Percentiles rank a stretch among this genome's conserved stretches.
Conservation (phyloP, 2,797 vertebrate genomes). For the Acrocephalus scirpaceus region DNA sequence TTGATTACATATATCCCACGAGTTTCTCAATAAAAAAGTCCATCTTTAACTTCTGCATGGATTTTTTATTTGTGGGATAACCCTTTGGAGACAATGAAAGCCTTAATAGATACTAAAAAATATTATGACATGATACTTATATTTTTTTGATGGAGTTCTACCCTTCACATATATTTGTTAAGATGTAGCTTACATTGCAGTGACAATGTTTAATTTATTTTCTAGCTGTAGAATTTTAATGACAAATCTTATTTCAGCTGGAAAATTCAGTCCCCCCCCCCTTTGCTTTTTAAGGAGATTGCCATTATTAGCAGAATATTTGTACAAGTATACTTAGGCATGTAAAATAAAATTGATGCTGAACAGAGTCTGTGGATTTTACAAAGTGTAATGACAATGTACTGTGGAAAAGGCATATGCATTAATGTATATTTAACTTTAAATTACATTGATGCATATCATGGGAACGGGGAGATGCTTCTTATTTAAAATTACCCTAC, state of each 20-base stretch:
- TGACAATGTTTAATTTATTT: not conserved
- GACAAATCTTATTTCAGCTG: not conserved
- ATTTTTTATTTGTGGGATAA: not conserved
- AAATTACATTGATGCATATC: not conserved
- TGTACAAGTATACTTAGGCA: not conserved
- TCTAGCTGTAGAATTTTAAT: not conserved
- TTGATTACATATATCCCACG: not conserved
- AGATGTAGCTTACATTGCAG: not conserved
- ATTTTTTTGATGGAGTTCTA: not conserved
- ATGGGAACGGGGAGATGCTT: not conserved
- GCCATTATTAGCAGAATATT: not conserved
- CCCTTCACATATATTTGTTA: not conserved
- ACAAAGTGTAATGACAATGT: not conserved
- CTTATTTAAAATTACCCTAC: not conserved
- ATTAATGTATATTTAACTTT: not conserved
- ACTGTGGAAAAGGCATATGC: not conserved
- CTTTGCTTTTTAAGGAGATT: not conserved
- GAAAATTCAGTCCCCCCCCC: fast-evolving
- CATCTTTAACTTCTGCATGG: not conserved
- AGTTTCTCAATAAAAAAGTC: not conserved
- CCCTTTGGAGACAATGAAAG: not conserved
- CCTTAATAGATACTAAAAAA: not conserved
- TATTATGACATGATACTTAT: not conserved
- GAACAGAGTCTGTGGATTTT: not conserved
- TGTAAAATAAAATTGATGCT: not conserved